These are phyloP conservation scores for Sebastes taczanowskii DNA, from an alignment of 2,797 vertebrate genomes.

Conservation along the genomic window DNA sequence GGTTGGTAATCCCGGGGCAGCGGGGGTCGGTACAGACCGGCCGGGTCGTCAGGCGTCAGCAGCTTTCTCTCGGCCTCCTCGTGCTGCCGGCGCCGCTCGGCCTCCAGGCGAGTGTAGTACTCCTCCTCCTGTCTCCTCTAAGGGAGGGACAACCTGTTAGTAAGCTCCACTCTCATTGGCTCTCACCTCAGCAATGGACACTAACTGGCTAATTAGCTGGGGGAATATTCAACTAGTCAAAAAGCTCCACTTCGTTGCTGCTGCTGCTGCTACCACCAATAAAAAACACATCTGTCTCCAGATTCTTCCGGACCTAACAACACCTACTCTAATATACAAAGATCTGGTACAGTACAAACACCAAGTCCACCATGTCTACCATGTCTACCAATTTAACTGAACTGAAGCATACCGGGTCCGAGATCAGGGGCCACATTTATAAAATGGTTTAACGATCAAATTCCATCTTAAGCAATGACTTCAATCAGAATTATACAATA, in stretches of 20 bases:
- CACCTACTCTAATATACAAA: background rate
- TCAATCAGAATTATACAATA: background rate
- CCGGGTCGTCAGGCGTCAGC: conserved; percentile 92
- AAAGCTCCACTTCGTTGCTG: background rate
- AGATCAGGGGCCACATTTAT: background rate
- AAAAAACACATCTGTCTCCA: background rate
- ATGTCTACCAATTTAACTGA: background rate
- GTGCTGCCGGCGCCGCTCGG: conserved; percentile 95
- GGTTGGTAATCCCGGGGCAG: conserved; percentile 96
- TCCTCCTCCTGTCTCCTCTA: conserved; percentile 98
- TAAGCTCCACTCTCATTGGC: conserved; percentile 60
- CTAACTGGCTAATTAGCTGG: conserved; percentile 1
- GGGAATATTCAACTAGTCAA: background rate
- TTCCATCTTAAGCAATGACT: background rate
- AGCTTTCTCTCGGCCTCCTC: conserved; percentile 94
- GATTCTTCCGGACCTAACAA: background rate
- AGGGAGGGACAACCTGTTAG: conserved; percentile 85
- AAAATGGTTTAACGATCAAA: background rate
- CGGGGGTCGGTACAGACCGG: conserved; percentile 96
- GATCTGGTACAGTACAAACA: background rate
- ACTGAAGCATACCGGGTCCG: background rate
- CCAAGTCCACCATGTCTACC: background rate
- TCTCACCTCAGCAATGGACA: conserved; percentile 32
- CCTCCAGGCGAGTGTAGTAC: conserved; percentile 97
- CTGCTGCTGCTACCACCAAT: background rate